These are phyloP conservation scores for Shinisaurus crocodilurus DNA, from an alignment of 2,113 vertebrate genomes.

Conservation along the genomic window DNA sequence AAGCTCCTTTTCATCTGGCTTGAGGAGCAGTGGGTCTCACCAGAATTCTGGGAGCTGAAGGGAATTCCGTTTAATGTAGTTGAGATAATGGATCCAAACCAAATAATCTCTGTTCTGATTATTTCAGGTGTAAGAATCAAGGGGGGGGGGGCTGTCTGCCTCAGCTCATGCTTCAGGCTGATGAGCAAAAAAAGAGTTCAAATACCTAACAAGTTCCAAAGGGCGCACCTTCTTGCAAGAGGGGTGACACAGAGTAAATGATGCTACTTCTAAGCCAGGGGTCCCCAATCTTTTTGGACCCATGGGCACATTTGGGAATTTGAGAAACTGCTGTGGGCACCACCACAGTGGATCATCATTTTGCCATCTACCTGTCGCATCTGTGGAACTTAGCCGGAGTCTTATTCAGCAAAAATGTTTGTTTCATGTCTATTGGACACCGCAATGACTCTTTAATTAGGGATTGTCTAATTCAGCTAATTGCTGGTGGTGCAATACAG, in stretches of 20 bases:
- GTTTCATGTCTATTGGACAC: no score
- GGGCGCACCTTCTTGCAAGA: not conserved
- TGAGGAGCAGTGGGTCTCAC: not conserved
- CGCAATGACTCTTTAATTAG: no score
- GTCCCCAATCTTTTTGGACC: no score
- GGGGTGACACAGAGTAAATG: not conserved
- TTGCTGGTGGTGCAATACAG: no score
- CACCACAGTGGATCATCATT: no score
- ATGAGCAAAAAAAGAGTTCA: not conserved
- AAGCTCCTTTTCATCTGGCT: not conserved
- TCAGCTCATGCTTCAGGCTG: not conserved
- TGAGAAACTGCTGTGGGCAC: no score
- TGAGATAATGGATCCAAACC: not conserved
- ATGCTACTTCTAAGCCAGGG: no score
- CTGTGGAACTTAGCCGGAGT: no score
- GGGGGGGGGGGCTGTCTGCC: not conserved
- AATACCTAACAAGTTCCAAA: not conserved
- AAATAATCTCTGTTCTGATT: conserved; percentile 12
- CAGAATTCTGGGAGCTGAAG: not conserved
- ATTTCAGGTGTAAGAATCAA: conserved; percentile 15
- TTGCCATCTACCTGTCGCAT: no score
- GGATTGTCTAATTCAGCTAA: no score
- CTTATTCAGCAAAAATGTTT: no score
- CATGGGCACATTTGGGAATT: no score
- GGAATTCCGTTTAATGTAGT: not conserved